Base-by-base conservation (phyloP, 2,888 invertebrate genomes). In the Theretra japonica region DNA sequence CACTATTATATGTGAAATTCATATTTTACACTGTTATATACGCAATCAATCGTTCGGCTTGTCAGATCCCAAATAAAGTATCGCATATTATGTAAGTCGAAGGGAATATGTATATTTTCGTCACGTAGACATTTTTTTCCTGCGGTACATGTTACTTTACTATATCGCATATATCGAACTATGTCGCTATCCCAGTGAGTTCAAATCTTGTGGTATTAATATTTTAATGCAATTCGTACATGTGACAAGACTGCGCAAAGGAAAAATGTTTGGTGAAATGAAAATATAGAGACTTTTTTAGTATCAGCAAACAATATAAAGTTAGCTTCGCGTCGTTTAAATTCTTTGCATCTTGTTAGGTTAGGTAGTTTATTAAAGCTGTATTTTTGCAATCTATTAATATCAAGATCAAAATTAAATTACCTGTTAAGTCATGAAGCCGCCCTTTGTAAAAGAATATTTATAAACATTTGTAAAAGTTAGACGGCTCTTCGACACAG, bases 81-180 rank as follows among this genome's bases (percentile, higher is more conserved):
- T 62, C 23, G 65, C 23, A 4, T 23, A 23, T 25, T 48, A 48
- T 65, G 21, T 65, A 23, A 50, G 17, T 50, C 19, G 50, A 65
- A 65, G 41, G 62, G 23, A 23, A 65, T 48, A 21, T 48, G 17
- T 48, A 23, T 21, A 65, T 65, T 65, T 48, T 23, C 23, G 65
- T 65, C 65, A 65, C 65, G 48, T 65, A 65, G 48, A 48, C 17
- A 23, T 65, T 65, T 65, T 41, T 41, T 25, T 25, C 48, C 23
- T 23, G 15, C 41, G 5, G 48, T 41, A 41, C 48, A 48, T 30
- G 59, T 59, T 62, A 62, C 41, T 65, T 48, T 23, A 15, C 41
- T 65, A 17, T 21, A 23, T 33, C 28, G 33, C 33, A 48, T 65
- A 48, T 48, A 48, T 15, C 21, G 21, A 17, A 1, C 17, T 15